These are phyloP conservation scores for Oenanthe oenanthe DNA, from an alignment of 2,113 vertebrate genomes.

Conservation along the genomic window DNA sequence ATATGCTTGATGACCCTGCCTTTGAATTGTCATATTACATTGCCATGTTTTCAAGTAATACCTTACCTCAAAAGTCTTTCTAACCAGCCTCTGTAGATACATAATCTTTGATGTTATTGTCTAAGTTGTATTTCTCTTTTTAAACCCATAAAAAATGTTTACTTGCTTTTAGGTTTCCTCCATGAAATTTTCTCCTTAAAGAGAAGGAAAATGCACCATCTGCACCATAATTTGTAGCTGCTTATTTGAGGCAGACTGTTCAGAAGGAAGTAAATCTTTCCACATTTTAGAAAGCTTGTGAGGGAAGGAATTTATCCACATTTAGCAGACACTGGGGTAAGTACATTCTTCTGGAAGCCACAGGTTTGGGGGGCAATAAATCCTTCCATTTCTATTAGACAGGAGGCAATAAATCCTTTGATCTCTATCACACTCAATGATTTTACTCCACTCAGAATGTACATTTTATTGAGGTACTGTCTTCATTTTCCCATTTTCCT, in stretches of 20 bases:
- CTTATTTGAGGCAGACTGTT: conserved; percentile 22
- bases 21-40: neutral
- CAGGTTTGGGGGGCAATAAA: conserved; percentile 59
- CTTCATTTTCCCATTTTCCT: conserved; percentile 39
- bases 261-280: conserved; percentile 66
- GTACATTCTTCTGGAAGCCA: conserved; percentile 65
- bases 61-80: neutral
- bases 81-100: neutral
- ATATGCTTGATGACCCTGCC: neutral
- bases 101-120: neutral
- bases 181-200: neutral
- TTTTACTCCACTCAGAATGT: conserved; percentile 36
- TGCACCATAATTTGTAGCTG: conserved; percentile 31
- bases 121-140: neutral
- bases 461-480: conserved; percentile 18
- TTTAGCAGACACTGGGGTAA: conserved; percentile 51
- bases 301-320: conserved; percentile 51
- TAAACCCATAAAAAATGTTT: neutral
- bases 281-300: conserved; percentile 42
- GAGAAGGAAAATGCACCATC: conserved; percentile 18
- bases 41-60: neutral
- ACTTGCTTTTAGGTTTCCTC: neutral
- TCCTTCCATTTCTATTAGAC: conserved; percentile 53
- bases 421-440: conserved; percentile 49
- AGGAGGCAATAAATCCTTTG: conserved; percentile 63